Conservation (phyloP, 2,113 vertebrate species). For the Choloepus hoffmanni region DNA sequence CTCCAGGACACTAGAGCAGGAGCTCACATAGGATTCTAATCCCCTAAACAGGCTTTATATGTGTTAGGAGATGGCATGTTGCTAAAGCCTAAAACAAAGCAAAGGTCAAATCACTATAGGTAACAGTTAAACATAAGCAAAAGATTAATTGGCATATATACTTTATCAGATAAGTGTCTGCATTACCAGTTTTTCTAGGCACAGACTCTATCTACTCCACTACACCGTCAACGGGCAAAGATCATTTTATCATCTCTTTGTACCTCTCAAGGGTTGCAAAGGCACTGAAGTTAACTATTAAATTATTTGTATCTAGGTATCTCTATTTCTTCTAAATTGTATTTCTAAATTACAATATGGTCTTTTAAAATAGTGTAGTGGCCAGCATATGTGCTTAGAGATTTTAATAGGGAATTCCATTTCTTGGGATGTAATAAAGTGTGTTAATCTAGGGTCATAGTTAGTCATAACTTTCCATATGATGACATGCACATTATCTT, state of each 20-base stretch:
- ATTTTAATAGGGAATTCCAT: conserved; percentile 36
- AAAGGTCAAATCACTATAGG: background rate
- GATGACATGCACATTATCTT: background rate
- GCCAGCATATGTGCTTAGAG: background rate
- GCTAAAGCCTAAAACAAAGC: conserved; percentile 48
- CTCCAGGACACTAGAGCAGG: background rate
- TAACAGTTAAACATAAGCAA: conserved; percentile 10
- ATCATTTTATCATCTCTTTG: background rate
- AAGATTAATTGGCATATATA: background rate
- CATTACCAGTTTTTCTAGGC: background rate
- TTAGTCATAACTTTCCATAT: conserved; percentile 27
- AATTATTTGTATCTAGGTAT: conserved; percentile 21
- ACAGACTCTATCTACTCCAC: background rate
- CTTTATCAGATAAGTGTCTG: background rate
- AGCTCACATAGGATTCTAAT: background rate
- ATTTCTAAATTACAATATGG: conserved; percentile 36
- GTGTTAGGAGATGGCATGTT: conserved; percentile 14
- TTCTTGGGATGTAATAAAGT: conserved; percentile 25
- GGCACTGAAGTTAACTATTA: background rate
- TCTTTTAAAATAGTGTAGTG: conserved; percentile 1
- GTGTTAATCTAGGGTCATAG: background rate
- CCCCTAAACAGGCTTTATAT: background rate
- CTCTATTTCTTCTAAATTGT: conserved; percentile 31
- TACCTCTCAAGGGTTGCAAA: background rate
- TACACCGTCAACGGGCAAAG: background rate